These are phyloP conservation scores for Leptodirus hochenwartii DNA, from an alignment of 2,888 invertebrate species.

Conservation along the genomic window DNA sequence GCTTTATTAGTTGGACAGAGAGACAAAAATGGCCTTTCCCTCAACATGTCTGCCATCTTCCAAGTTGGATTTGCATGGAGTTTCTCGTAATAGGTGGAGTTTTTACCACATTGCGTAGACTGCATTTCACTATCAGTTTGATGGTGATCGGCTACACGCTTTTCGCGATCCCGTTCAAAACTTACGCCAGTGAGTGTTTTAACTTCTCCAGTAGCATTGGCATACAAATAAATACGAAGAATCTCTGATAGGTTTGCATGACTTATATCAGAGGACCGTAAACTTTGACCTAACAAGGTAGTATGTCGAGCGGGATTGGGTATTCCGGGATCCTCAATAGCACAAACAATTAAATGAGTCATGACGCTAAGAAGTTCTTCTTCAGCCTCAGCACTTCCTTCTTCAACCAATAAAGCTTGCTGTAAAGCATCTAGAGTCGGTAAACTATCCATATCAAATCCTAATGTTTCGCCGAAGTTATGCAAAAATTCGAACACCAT, in stretches of 20 bases:
- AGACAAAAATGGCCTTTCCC: constrained; percentile 70
- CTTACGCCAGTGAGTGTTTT: constrained; percentile 66
- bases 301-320: constrained; percentile 79
- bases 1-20: constrained; percentile 75
- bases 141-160: constrained; percentile 66
- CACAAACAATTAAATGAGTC: constrained; percentile 77
- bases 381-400: constrained; percentile 60
- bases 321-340: constrained; percentile 85
- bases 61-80: constrained; percentile 61
- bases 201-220: constrained; percentile 74
- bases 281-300: constrained; percentile 77
- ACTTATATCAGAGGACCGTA: constrained; percentile 77
- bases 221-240: constrained; percentile 76
- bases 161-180: constrained; percentile 63
- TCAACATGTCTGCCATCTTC: constrained; percentile 61
- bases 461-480: constrained; percentile 88
- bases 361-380: constrained; percentile 77
- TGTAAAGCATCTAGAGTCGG: constrained; percentile 79
- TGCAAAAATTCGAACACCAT: constrained; percentile 96
- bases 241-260: constrained; percentile 85
- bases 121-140: constrained; percentile 50
- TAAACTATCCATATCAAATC: constrained; percentile 76
- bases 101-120: constrained; percentile 50
- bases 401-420: constrained; percentile 50
- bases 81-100: constrained; percentile 60